phyloP scores from a whole-genome alignment of 2,888 invertebrate species.

The Scaptodrosophila latifasciaeformis region DNA sequence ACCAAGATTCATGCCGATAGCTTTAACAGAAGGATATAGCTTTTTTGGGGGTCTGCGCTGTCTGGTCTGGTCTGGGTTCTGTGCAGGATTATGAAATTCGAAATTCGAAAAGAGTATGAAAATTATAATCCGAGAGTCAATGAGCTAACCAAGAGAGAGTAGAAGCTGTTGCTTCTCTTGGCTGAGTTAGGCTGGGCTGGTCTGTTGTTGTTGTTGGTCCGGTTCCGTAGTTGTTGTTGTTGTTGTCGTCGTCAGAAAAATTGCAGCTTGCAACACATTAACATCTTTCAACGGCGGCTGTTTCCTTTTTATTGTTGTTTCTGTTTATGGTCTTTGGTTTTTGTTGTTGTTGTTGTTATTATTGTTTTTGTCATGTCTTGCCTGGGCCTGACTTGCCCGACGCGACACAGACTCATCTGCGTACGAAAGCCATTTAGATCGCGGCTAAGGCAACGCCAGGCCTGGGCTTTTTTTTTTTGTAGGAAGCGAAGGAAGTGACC shows the following conservation, averaged over 20 bases:
- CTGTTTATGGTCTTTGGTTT: background rate
- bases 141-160: no score
- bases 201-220: background rate
- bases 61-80: no score
- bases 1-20: no score
- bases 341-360: background rate
- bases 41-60: no score
- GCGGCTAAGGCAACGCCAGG: conserved; percentile 9
- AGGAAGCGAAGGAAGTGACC: conserved; percentile 33
- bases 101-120: no score
- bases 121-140: no score
- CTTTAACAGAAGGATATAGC: no score
- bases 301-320: background rate
- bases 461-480: conserved; percentile 6
- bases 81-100: no score
- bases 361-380: background rate
- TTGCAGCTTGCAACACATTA: conserved; percentile 65
- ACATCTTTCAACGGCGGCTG: conserved; percentile 49
- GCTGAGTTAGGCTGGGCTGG: background rate
- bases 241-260: conserved; percentile 9
- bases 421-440: conserved; percentile 17
- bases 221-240: no score
- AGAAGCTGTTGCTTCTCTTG: background rate
- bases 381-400: background rate
- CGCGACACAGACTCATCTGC: conserved; percentile 19